Base-by-base conservation (phyloP, 2,797 vertebrate species). In the Bovichtus diacanthus region DNA sequence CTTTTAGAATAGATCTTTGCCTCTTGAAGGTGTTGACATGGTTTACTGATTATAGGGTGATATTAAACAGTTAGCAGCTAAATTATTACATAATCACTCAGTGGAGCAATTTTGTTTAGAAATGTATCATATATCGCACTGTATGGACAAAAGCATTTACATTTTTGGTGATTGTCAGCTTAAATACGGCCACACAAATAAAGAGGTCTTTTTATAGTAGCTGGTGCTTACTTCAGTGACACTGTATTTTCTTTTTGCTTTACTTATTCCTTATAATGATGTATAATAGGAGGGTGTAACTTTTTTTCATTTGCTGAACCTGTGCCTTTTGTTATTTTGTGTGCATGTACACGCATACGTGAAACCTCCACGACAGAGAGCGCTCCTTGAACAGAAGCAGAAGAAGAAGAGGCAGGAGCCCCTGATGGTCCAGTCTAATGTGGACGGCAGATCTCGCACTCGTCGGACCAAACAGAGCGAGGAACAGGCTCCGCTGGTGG, bases 361-460 rank as follows among this genome's bases (percentile, higher is more conserved):
- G 13, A 60, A 56, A 73, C 44, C 18, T 71, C 60, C 49, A 38
- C 64, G 23, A 41, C 90, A 99, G 98, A 93, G 98, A 88, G 97
- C 96, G 5, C 90, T 99, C 60, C 93, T 99, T 43, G 98, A 99
- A 75, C 98, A 99, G 95, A 99, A 99, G 91, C 98, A 99, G 95
- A 99, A 97, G 63, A 99, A 99, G 92, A 99, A 98, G 79, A 95
- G 98, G 18, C 98, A 99, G 93, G 98, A 99, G 91, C 97, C 98
- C 0, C 93, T 99, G 83, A 99, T 99, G 98, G 98, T 99, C 70
- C 98, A 99, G 93, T 97, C 98, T 46, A 99, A 97, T 0, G 96
- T 98, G 41, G 98, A 99, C 2, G 93, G 97, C 46, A 95, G 98
- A 36, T 96, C 97, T 0, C 95, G 98, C 12, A 90, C 96, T 1